Evolutionary conservation across 1,140 invertebrate genomes (phyloP), one percentile per base, ranked within the genome.

Genomic region (Brachionus manjavacas): DNA sequence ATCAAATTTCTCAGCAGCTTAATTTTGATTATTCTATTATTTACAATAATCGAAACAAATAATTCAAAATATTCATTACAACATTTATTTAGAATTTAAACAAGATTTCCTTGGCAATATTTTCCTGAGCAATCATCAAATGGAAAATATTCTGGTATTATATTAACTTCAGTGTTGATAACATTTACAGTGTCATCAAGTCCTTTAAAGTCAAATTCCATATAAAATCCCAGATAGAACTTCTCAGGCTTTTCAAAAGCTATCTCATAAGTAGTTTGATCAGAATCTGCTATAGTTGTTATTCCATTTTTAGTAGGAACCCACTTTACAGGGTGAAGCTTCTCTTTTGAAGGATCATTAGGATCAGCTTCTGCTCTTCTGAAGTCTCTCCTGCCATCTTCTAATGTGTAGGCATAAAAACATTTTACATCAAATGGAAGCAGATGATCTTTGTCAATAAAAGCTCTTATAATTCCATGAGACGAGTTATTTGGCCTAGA

Each of bases 111-210:
- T 14, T 68, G 49, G 84, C 88, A 88, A 8, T 39, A 28, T 9
- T 84, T 41, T 4, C 87, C 87, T 52, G 83, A 84, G 83, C 88
- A 88, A 39, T 87, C 87, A 23, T 86, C 86, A 72, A 86, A 87
- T 11, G 88, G 87, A 83, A 87, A 88, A 60, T 85, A 85, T 66
- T 88, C 86, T 20, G 88, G 88, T n/a, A 88, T 86, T 16, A 88
- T 87, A 70, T 86, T 78, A 4, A 85, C 84, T 84, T 88, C 87
- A 3, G 88, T 87, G 28, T 87, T 88, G 46, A 88, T 85, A 68
- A 86, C 85, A 20, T 88, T 70, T 9, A 85, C 85, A 9, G 85
- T 78, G 43, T 84, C 86, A 43, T 85, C 85, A 16, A 86, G 60
- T 60, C 87, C 87, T 7, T 80, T 64, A 84, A 87, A 88, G 11